Percentiles rank a stretch among this genome's conserved stretches.
phyloP scores from a whole-genome alignment of 2,888 invertebrate species.

The Drosophila stalkeri region DNA sequence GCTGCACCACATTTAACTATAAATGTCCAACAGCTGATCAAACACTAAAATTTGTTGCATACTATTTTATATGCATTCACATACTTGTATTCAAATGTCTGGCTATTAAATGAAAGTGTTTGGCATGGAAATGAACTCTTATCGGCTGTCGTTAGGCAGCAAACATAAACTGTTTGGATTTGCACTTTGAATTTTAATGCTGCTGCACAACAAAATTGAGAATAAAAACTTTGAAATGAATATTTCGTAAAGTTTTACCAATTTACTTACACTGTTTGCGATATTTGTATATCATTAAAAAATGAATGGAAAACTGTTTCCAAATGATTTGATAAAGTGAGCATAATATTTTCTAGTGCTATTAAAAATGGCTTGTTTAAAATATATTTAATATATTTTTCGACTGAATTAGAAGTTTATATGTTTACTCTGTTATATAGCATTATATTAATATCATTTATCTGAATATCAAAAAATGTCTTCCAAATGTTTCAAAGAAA shows the following conservation, averaged over 20 bases:
- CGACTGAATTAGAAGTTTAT: too few relatives aligned
- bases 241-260: neutral
- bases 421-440: too few relatives aligned
- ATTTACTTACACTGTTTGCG: neutral
- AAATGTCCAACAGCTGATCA: slow-evolving; percentile 54
- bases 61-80: neutral
- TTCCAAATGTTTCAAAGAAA: neutral
- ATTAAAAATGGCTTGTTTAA: too few relatives aligned
- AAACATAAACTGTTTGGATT: slow-evolving; percentile 26
- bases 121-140: neutral
- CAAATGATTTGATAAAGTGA: too few relatives aligned
- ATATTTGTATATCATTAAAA: slow-evolving; percentile 1
- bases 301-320: neutral
- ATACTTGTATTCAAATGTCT: slow-evolving; percentile 16
- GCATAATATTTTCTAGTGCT: too few relatives aligned
- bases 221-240: neutral
- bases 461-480: too few relatives aligned
- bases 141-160: neutral
- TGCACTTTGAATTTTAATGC: slow-evolving; percentile 18
- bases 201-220: neutral
- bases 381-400: too few relatives aligned
- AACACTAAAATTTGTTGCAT: slow-evolving; percentile 38
- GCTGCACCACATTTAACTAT: slow-evolving; percentile 15
- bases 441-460: too few relatives aligned
- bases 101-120: slow-evolving; percentile 35